A percentile compares a stretch with the other conserved stretches of the same genome.
These are phyloP conservation scores for Xiphias gladius DNA, from an alignment of 2,113 vertebrate genomes.

Conservation along the genomic window DNA sequence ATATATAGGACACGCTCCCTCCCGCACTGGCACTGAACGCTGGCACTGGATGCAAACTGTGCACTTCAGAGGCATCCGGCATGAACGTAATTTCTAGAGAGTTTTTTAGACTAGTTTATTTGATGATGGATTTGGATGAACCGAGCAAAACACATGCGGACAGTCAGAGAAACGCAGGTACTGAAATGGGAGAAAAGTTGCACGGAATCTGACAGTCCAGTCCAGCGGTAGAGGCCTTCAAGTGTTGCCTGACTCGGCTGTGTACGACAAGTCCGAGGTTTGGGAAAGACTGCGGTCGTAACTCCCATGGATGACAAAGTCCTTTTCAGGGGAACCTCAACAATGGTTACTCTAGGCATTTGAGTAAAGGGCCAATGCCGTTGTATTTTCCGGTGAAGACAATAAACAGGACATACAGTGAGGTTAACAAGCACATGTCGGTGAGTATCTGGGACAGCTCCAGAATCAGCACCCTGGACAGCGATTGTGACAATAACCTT, in stretches of 20 bases:
- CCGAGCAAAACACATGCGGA: neutral
- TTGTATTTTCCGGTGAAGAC: too few relatives aligned
- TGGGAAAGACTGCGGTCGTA: too few relatives aligned
- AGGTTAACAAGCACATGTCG: neutral
- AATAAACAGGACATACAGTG: neutral
- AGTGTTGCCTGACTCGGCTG: neutral
- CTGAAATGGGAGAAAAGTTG: neutral
- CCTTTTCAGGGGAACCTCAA: too few relatives aligned
- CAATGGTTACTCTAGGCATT: too few relatives aligned
- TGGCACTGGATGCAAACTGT: neutral
- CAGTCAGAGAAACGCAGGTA: neutral
- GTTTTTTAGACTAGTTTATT: neutral
- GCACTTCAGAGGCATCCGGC: neutral
- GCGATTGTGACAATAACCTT: neutral
- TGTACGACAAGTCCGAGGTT: too few relatives aligned
- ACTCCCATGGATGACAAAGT: too few relatives aligned
- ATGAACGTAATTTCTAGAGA: neutral
- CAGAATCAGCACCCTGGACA: slow-evolving; percentile 30
- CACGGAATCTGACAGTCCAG: too few relatives aligned
- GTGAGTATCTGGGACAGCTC: neutral
- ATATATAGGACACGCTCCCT: neutral
- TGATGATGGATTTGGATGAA: slow-evolving; percentile 9
- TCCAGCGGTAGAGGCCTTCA: neutral
- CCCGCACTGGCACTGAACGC: neutral
- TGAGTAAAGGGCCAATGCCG: too few relatives aligned